These are phyloP conservation scores for Pangasius mekongensis DNA, from an alignment of 2,797 vertebrate species.

Conservation along the genomic window DNA sequence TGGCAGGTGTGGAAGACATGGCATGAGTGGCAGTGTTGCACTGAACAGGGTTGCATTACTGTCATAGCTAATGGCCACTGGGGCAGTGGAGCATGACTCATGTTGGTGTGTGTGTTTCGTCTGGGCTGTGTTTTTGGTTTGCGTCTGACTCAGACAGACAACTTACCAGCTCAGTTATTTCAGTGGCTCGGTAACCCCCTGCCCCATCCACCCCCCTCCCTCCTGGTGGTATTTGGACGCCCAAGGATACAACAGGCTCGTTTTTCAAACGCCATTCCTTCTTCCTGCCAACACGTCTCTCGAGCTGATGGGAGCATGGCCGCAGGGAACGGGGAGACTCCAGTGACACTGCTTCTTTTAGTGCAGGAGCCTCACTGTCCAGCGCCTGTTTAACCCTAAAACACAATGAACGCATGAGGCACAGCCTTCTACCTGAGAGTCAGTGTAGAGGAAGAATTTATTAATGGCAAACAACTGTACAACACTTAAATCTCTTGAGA, in stretches of 20 bases:
- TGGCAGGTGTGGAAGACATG: constrained; percentile 27
- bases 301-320: constrained; percentile 77
- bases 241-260: constrained; percentile 76
- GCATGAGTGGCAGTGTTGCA: neutral
- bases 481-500: neutral
- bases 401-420: constrained; percentile 5
- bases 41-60: constrained; percentile 5
- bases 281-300: constrained; percentile 63
- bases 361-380: constrained; percentile 76
- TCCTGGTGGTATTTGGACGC: constrained; percentile 75
- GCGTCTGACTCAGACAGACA: constrained; percentile 56
- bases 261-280: constrained; percentile 70
- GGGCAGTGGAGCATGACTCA: constrained; percentile 41
- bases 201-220: constrained; percentile 67
- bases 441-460: neutral
- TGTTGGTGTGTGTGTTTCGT: constrained; percentile 42
- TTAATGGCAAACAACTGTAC: neutral
- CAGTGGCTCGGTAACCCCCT: constrained; percentile 51
- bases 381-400: constrained; percentile 42
- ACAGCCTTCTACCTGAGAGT: neutral
- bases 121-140: constrained; percentile 57
- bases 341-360: constrained; percentile 52
- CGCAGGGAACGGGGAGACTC: constrained; percentile 75
- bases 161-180: constrained; percentile 57
- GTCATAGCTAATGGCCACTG: constrained; percentile 20